phyloP scores from a whole-genome alignment of 1,140 invertebrate genomes.

The Laodelphax striatellus region DNA sequence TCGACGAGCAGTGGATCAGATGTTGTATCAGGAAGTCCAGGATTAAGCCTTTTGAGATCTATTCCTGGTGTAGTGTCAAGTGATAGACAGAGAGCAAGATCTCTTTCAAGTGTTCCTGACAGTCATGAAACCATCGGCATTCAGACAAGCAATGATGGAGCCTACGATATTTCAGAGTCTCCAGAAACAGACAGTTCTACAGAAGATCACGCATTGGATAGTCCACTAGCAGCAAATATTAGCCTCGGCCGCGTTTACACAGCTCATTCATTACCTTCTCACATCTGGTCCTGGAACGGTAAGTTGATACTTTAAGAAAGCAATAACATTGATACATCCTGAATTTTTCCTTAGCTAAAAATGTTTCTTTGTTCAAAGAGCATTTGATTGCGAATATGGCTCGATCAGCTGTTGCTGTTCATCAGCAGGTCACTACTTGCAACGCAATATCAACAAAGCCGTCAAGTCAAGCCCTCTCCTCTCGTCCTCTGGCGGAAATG shows the following conservation, averaged over 20 bases:
- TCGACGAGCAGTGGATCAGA: constrained; percentile 51
- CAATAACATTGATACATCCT: no score
- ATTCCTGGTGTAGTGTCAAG: constrained; percentile 54
- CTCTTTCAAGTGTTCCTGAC: constrained; percentile 71
- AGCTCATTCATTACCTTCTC: constrained; percentile 76
- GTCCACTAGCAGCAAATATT: constrained; percentile 28
- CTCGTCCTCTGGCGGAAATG: no score
- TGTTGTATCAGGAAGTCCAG: constrained; percentile 46
- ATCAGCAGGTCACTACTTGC: no score
- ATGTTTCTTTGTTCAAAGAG: neutral
- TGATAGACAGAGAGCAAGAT: constrained; percentile 65
- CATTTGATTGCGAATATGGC: neutral
- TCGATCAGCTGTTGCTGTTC: neutral
- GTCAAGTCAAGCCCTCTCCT: no score
- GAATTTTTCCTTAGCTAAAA: neutral
- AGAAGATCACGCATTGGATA: constrained; percentile 34
- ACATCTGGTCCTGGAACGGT: constrained; percentile 86
- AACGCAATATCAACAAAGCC: no score
- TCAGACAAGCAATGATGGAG: constrained; percentile 27
- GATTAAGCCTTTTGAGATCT: constrained; percentile 59
- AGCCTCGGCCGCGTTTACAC: constrained; percentile 65
- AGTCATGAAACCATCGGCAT: constrained; percentile 24
- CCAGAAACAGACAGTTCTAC: constrained; percentile 45
- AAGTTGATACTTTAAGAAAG: constrained; percentile 30
- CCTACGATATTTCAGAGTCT: constrained; percentile 46